Percentiles rank a stretch among this genome's conserved stretches.
These are phyloP conservation scores for Glossophaga mutica DNA, from an alignment of 2,797 vertebrate genomes.

Conservation along the genomic window DNA sequence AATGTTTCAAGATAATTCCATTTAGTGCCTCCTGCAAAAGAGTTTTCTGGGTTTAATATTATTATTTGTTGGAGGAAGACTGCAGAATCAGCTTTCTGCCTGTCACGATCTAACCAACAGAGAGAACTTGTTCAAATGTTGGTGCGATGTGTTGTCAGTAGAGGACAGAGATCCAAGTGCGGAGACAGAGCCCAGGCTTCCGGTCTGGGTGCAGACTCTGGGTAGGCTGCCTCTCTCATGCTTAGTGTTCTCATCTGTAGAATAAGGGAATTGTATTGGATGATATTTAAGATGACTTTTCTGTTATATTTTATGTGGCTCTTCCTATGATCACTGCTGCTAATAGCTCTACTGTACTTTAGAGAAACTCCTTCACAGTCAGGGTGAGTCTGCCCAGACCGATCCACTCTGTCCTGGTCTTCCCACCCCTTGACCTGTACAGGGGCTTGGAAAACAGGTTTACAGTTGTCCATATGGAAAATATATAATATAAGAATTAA, in stretches of 20 bases:
- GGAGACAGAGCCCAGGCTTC: neutral
- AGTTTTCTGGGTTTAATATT: conserved; percentile 7
- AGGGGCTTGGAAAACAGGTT: neutral
- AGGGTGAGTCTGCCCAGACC: neutral
- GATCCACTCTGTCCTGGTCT: neutral
- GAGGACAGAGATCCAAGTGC: neutral
- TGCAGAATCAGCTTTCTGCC: neutral
- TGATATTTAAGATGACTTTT: neutral
- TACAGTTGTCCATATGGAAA: neutral
- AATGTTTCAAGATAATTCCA: neutral
- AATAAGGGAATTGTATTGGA: neutral
- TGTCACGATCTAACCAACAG: neutral
- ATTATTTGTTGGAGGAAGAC: neutral
- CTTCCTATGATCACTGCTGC: neutral
- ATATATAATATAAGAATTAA: neutral
- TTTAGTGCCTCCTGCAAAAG: neutral
- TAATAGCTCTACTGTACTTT: neutral
- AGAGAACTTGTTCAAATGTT: neutral
- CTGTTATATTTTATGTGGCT: neutral
- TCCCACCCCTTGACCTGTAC: neutral
- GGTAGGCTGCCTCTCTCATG: neutral
- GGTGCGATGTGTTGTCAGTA: neutral
- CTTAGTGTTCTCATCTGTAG: neutral
- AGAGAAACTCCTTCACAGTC: neutral
- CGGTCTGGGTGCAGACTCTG: neutral